A percentile compares a stretch with the other conserved stretches of the same genome.
Conservation (phyloP, 2,888 invertebrate species). For the Calameuta idolon region DNA sequence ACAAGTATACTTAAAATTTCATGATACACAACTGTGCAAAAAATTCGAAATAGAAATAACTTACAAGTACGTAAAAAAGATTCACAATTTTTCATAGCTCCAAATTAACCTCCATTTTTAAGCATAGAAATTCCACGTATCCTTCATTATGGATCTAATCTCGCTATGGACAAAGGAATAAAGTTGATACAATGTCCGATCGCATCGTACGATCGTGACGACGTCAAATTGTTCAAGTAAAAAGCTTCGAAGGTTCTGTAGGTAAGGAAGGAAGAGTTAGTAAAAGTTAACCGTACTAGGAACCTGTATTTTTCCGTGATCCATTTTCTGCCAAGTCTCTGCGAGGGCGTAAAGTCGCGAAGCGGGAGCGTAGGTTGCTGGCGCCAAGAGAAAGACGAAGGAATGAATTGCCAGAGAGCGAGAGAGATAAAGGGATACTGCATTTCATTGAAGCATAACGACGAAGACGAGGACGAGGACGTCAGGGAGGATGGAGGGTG, state of each 20-base stretch:
- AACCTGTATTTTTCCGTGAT: background rate
- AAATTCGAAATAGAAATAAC: background rate
- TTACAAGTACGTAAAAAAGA: background rate
- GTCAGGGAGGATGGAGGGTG: background rate
- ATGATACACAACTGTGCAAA: background rate
- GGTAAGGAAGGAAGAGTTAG: background rate
- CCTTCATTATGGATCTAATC: background rate
- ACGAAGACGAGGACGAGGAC: background rate
- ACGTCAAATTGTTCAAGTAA: background rate
- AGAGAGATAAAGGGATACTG: background rate
- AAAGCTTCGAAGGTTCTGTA: background rate
- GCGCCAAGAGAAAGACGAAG: slow-evolving; percentile 19
- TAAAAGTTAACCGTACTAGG: background rate
- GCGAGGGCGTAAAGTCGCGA: slow-evolving; percentile 2
- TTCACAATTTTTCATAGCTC: background rate
- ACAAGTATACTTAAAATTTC: background rate
- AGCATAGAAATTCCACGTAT: background rate
- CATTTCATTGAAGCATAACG: background rate
- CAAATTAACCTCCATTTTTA: background rate
- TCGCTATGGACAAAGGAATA: background rate
- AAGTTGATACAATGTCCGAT: background rate
- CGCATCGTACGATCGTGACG: background rate
- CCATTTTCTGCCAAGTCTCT: slow-evolving; percentile 2
- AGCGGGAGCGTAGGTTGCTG: slow-evolving; percentile 19
- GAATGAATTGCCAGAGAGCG: background rate